Evolutionary conservation across 2,113 vertebrate species (phyloP).

Genomic region (Colossoma macropomum): DNA sequence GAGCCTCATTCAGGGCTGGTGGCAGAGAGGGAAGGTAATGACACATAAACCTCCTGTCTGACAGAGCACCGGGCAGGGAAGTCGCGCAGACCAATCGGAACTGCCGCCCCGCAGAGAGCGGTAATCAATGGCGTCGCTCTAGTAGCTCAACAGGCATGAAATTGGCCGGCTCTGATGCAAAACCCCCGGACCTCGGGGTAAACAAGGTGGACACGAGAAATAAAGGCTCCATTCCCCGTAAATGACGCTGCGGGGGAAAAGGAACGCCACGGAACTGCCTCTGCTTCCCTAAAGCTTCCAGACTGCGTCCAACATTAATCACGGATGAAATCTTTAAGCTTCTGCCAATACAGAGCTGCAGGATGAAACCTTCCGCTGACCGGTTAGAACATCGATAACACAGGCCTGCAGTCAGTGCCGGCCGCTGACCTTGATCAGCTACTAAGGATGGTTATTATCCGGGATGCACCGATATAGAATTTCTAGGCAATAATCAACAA

Average conservation of each 20-base stretch:
- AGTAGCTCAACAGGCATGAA: conserved; percentile 62
- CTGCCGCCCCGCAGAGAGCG: conserved; percentile 51
- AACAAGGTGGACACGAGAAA: conserved; percentile 29
- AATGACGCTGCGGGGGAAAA: not conserved
- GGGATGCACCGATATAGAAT: not conserved
- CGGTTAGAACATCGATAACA: conserved; percentile 8
- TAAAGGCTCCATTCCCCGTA: conserved; percentile 11
- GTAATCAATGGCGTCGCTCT: conserved; percentile 57
- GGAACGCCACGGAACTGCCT: not conserved
- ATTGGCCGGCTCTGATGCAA: conserved; percentile 54
- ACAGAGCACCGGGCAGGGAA: not conserved
- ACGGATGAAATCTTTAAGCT: conserved; percentile 10
- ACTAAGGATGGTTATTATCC: not conserved
- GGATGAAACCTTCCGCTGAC: not conserved
- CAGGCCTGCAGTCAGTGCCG: not conserved
- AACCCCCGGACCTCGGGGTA: conserved; percentile 12
- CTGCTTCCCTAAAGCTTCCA: not conserved
- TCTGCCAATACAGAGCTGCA: conserved; percentile 8
- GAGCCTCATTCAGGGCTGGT: conserved; percentile 52
- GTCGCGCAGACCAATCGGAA: conserved; percentile 18
- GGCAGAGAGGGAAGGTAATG: conserved; percentile 45
- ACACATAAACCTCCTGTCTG: conserved; percentile 4
- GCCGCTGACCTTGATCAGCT: not conserved
- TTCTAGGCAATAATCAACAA: not conserved
- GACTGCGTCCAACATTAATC: not conserved